Conservation (phyloP, 2,113 vertebrate species). For the Vicugna pacos region DNA sequence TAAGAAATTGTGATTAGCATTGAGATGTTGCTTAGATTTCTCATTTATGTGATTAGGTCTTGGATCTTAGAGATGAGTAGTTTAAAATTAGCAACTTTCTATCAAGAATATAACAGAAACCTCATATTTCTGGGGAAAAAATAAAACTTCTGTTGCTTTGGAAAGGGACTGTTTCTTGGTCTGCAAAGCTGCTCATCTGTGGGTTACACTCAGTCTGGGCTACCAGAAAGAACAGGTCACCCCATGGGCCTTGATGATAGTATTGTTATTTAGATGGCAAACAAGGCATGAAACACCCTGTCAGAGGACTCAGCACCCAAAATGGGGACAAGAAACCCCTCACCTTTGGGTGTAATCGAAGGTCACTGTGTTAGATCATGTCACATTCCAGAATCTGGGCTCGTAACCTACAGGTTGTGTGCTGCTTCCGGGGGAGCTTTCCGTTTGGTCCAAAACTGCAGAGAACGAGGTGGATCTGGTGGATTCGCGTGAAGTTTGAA, state of each 20-base stretch:
- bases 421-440: neutral
- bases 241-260: slow-evolving; percentile 33
- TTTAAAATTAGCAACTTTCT: neutral
- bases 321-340: slow-evolving; percentile 19
- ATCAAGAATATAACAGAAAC: neutral
- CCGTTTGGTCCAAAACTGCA: slow-evolving; percentile 36
- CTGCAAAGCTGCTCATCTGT: slow-evolving; percentile 26
- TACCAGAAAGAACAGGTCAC: neutral
- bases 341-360: slow-evolving; percentile 11
- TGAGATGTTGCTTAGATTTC: slow-evolving; percentile 4
- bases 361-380: slow-evolving; percentile 12
- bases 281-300: slow-evolving; percentile 69
- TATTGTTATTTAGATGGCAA: slow-evolving; percentile 60
- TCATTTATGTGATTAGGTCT: neutral
- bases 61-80: slow-evolving; percentile 8
- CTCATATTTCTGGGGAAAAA: neutral
- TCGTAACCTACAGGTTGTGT: neutral
- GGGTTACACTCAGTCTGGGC: neutral
- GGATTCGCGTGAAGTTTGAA: slow-evolving; percentile 34
- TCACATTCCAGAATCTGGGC: neutral
- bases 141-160: neutral
- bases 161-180: neutral
- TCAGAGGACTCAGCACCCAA: slow-evolving; percentile 51
- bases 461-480: neutral
- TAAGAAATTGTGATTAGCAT: neutral